Percentiles rank a stretch among this genome's conserved stretches.
phyloP scores from a whole-genome alignment of 2,113 vertebrate species.

The Myotis lucifugus region DNA sequence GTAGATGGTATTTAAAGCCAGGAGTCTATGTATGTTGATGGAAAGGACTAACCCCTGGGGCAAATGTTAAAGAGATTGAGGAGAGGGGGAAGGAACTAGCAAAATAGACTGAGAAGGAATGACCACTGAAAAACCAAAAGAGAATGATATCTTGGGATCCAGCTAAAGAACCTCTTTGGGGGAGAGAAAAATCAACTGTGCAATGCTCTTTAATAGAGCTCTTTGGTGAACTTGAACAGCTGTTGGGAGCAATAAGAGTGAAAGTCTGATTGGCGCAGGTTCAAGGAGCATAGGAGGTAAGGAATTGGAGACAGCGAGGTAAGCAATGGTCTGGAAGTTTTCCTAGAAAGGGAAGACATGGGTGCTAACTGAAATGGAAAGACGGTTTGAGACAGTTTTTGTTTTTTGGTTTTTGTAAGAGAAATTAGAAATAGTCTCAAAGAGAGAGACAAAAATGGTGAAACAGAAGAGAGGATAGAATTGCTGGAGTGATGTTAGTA shows the following conservation, averaged over 20 bases:
- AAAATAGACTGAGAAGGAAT: slow-evolving; percentile 26
- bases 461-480: slow-evolving; percentile 12
- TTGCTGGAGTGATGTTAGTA: slow-evolving; percentile 39
- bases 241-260: neutral
- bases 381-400: neutral
- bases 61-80: neutral
- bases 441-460: neutral
- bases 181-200: neutral
- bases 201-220: neutral
- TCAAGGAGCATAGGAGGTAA: slow-evolving; percentile 35
- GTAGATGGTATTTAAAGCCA: neutral
- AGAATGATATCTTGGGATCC: neutral
- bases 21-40: neutral
- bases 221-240: slow-evolving; percentile 9
- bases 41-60: neutral
- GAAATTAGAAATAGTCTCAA: neutral
- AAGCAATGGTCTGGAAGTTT: slow-evolving; percentile 13
- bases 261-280: neutral
- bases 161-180: neutral
- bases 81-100: neutral
- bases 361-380: neutral
- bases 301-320: neutral
- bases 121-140: neutral
- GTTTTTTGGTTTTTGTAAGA: neutral
- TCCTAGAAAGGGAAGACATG: neutral